These are phyloP conservation scores for Aphodius granarius DNA, from an alignment of 2,888 invertebrate genomes.

Conservation along the genomic window DNA sequence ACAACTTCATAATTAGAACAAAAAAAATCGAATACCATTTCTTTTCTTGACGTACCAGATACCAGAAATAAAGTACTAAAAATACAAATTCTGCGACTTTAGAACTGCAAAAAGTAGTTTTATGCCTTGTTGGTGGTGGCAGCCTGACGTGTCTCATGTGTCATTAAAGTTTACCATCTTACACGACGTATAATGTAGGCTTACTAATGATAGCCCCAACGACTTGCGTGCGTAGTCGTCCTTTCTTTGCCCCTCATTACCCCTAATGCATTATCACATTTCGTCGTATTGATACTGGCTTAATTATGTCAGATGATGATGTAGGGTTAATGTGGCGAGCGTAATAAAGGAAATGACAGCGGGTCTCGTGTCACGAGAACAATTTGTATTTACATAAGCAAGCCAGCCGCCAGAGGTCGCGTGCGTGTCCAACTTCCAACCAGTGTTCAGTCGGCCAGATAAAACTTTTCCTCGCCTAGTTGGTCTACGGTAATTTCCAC, in stretches of 20 bases:
- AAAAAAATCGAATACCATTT: no score
- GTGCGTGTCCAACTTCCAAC: neutral
- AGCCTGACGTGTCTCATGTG: no score
- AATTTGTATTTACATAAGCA: conserved; percentile 24
- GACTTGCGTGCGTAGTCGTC: conserved; percentile 3
- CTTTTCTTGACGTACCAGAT: no score
- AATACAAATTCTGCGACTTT: no score
- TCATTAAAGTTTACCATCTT: neutral
- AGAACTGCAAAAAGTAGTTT: neutral
- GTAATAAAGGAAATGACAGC: conserved; percentile 16
- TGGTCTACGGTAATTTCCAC: neutral
- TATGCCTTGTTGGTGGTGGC: neutral
- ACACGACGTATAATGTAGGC: neutral
- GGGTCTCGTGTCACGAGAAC: conserved; percentile 14
- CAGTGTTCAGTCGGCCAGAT: neutral
- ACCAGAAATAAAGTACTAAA: no score
- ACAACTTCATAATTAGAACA: neutral
- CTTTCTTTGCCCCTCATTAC: neutral
- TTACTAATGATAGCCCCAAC: neutral
- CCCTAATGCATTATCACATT: neutral
- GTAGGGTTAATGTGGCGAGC: conserved; percentile 5
- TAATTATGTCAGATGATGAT: conserved; percentile 19
- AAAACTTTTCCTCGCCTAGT: neutral
- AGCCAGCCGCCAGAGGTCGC: neutral
- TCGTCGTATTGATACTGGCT: conserved; percentile 4